Evolutionary conservation across 1,140 invertebrate genomes (phyloP).

Genomic region (Drosophila saltans): DNA sequence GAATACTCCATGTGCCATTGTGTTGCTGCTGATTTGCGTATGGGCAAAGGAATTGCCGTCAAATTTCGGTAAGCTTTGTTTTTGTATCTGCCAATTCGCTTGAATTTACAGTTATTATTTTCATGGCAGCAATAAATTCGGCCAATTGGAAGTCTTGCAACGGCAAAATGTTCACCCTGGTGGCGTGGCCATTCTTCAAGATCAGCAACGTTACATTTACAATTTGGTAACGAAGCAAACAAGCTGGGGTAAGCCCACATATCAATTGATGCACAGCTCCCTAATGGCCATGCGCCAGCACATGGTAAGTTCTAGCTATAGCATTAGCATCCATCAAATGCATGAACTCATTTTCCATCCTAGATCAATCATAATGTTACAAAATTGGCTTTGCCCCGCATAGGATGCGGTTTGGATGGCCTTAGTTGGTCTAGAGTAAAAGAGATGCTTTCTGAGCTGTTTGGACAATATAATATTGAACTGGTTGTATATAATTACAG

Average conservation of each 20-base stretch:
- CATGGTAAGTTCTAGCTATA: constrained; percentile 59
- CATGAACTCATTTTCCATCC: neutral
- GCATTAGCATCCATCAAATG: neutral
- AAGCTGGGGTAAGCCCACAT: constrained; percentile 84
- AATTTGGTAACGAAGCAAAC: constrained; percentile 84
- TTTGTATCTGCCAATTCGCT: neutral
- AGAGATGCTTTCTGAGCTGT: constrained; percentile 84
- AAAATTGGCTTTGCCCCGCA: constrained; percentile 85
- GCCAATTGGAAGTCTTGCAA: constrained; percentile 71
- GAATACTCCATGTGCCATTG: constrained; percentile 86
- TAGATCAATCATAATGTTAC: constrained; percentile 81
- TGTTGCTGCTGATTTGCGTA: constrained; percentile 85
- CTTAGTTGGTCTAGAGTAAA: constrained; percentile 86
- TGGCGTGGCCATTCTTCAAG: constrained; percentile 84
- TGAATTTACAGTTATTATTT: neutral
- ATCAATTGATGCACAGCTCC: constrained; percentile 79
- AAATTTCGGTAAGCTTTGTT: constrained; percentile 71
- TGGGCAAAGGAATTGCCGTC: constrained; percentile 87
- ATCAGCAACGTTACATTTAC: constrained; percentile 84
- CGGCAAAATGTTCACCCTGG: constrained; percentile 83
- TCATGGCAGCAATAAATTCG: constrained; percentile 73
- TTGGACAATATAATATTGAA: constrained; percentile 82
- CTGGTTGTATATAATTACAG: constrained; percentile 83
- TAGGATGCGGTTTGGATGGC: constrained; percentile 87
- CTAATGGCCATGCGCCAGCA: constrained; percentile 82